phyloP scores from a whole-genome alignment of 2,113 vertebrate species.

The Xerus inauris region DNA sequence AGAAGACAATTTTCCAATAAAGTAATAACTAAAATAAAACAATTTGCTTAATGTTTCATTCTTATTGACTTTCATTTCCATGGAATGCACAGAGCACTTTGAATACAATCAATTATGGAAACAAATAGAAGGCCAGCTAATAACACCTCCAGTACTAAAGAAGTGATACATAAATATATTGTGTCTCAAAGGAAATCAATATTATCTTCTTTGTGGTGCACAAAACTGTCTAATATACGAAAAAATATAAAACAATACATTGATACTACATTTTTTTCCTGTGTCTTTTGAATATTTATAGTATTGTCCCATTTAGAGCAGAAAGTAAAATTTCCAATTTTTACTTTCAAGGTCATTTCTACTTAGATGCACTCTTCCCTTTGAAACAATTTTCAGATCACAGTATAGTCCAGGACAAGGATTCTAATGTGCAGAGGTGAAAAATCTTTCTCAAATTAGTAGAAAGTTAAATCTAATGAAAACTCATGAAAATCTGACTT shows the following conservation, averaged over 20 bases:
- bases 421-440: background rate
- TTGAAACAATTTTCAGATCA: background rate
- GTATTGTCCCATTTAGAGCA: background rate
- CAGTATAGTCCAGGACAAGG: background rate
- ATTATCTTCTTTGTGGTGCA: background rate
- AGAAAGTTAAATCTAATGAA: background rate
- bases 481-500: background rate
- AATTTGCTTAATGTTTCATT: constrained; percentile 4
- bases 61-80: constrained; percentile 44
- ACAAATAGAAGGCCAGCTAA: background rate
- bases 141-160: background rate
- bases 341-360: background rate
- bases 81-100: background rate
- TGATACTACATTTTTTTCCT: background rate
- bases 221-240: background rate
- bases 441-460: background rate
- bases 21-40: constrained; percentile 46
- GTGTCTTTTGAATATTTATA: background rate
- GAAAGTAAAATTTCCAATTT: background rate
- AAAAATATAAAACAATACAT: background rate
- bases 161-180: background rate
- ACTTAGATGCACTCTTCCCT: background rate
- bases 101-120: constrained; percentile 26
- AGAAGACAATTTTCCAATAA: constrained; percentile 16
- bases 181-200: background rate